Base-by-base conservation (phyloP, 2,113 vertebrate species). In the Epinephelus lanceolatus region DNA sequence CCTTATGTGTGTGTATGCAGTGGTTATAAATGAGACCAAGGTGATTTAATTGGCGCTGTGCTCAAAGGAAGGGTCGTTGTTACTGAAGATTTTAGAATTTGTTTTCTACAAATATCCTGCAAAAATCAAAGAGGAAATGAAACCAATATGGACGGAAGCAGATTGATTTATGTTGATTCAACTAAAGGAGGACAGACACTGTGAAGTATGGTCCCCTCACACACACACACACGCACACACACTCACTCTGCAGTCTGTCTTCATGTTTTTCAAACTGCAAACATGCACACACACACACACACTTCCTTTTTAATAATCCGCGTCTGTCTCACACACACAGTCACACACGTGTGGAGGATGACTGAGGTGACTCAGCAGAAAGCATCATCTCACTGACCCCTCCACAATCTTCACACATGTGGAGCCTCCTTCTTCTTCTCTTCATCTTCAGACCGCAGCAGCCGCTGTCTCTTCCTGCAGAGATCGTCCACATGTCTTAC, bases 401-500 rank as follows among this genome's bases (percentile, higher is more conserved):
- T 80, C 66, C 71, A 49, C 21, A 23, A 67, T 63, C 74, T 17
- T 51, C 83, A 33, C 81, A 68, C 80, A 88, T 63, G 30, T 66
- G 78, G 55, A 75, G 72, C 57, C 47, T 63, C 8, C 3, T 55
- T 79, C 86, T 72, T 84, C 76, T 70, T 49, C 52, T 88, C 69
- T 84, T 89, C 25, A 21, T 86, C 72, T 83, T 53, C 19, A 78
- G 73, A 85, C 90, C 81, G 15, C 90, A 91, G 78, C 76, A 81
- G 82, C 45, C 78, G 17, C 15, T 4, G 1, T 78, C 57, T 63
- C 61, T 69, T 88, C 80, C 74, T 81, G 53, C 66, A 62, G 61
- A 67, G 61, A 60, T 37, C 47, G 40, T 78, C 56, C 81, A 84
- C 81, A 73, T 82, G 71, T 33, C 37, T 42, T 27, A 45, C n/a